A percentile compares a stretch with the other conserved stretches of the same genome.
These are phyloP conservation scores for Casuarius casuarius DNA, from an alignment of 2,113 vertebrate species.

Conservation along the genomic window DNA sequence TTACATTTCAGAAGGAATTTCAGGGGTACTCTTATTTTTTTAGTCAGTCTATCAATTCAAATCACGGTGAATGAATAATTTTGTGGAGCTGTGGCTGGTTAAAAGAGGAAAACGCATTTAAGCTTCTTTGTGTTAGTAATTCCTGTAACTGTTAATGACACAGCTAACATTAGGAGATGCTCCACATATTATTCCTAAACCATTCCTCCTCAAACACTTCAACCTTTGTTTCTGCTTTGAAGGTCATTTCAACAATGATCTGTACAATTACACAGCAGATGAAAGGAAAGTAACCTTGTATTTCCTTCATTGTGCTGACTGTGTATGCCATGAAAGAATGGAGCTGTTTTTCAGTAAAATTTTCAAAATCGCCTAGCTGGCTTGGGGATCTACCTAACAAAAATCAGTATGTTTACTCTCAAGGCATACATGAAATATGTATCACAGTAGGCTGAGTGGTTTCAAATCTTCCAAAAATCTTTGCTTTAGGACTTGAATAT, in stretches of 20 bases:
- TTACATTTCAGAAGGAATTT: not conserved
- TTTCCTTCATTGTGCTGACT: not conserved
- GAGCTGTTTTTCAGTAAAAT: not conserved
- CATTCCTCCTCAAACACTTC: not conserved
- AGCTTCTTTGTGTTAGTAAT: slow-evolving; percentile 5
- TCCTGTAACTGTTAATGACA: slow-evolving; percentile 24
- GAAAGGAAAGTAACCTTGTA: not conserved
- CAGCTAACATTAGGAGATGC: not conserved
- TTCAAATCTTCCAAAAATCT: not conserved
- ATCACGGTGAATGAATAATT: not conserved
- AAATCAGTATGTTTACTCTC: not conserved
- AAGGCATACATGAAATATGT: not conserved
- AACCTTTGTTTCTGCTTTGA: slow-evolving; percentile 11
- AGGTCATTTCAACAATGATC: not conserved
- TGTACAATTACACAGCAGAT: not conserved
- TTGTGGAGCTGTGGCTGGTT: not conserved
- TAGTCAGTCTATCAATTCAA: not conserved
- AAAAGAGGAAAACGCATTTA: not conserved
- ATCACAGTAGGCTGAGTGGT: not conserved
- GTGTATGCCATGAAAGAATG: not conserved
- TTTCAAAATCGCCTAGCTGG: not conserved
- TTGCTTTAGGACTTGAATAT: not conserved
- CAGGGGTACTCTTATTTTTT: not conserved
- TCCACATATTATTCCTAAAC: not conserved
- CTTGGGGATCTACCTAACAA: not conserved